Evolutionary conservation across 2,797 vertebrate species (phyloP).

Genomic region (Meda fulgida): DNA sequence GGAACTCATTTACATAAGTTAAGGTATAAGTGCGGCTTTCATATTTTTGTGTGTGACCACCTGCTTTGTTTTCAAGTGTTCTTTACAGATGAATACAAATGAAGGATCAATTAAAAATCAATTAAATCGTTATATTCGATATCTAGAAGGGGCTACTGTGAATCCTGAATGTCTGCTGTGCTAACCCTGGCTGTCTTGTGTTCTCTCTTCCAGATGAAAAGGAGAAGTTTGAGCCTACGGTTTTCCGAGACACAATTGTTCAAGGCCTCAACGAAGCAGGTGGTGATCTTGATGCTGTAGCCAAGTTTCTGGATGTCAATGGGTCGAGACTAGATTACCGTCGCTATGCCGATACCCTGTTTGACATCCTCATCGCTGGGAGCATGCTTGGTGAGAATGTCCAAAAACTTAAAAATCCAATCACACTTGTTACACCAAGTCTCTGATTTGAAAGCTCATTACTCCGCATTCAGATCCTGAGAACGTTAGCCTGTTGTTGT

Average conservation of each 20-base stretch:
- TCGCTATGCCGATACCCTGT: slow-evolving; percentile 93
- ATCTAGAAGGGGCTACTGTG: background rate
- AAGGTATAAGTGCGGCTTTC: background rate
- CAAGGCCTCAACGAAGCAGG: slow-evolving; percentile 91
- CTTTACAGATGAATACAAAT: background rate
- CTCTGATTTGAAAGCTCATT: background rate
- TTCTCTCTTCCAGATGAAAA: slow-evolving; percentile 86
- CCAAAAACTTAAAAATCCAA: background rate
- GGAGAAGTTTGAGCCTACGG: slow-evolving; percentile 96
- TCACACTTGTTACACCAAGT: background rate
- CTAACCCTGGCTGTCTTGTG: background rate
- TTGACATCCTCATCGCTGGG: slow-evolving; percentile 92
- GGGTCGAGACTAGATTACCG: slow-evolving; percentile 92
- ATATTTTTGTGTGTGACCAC: background rate
- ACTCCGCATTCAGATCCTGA: background rate
- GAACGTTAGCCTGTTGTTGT: background rate
- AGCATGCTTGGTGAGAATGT: slow-evolving; percentile 88
- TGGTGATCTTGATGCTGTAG: slow-evolving; percentile 88
- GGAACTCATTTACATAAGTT: slow-evolving; percentile 33
- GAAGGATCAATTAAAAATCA: background rate
- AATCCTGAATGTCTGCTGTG: background rate
- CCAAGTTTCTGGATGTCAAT: slow-evolving; percentile 89
- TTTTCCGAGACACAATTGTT: slow-evolving; percentile 91
- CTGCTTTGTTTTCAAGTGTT: background rate
- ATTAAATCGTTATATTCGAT: background rate